Conservation (phyloP, 2,113 vertebrate genomes). For the Pungitius pungitius region DNA sequence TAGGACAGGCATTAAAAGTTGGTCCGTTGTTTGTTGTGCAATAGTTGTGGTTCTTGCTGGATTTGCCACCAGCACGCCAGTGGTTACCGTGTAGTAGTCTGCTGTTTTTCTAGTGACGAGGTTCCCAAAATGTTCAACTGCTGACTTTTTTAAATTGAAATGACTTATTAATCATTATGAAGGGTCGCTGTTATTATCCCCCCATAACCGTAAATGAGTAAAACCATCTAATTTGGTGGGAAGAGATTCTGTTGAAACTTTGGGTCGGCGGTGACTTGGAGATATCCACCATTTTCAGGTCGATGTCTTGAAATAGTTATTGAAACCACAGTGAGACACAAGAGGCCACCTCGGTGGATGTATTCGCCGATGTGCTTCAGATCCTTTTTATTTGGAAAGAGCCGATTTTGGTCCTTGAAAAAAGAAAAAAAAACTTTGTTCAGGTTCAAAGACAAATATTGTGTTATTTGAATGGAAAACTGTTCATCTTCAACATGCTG, state of each 20-base stretch:
- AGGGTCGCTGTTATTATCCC: too few relatives aligned
- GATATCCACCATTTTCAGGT: background rate
- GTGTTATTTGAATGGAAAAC: background rate
- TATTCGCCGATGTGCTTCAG: background rate
- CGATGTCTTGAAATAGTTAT: background rate
- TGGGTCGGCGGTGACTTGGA: background rate
- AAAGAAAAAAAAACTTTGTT: too few relatives aligned
- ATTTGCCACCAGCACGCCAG: background rate
- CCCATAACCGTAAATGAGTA: background rate
- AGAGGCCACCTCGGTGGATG: background rate
- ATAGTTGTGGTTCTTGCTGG: background rate
- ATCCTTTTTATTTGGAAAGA: background rate
- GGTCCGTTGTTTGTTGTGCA: too few relatives aligned
- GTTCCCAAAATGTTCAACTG: background rate
- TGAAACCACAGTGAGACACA: too few relatives aligned
- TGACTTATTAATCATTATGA: too few relatives aligned
- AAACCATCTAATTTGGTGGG: too few relatives aligned
- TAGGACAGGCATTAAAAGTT: too few relatives aligned
- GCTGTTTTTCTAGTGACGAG: background rate
- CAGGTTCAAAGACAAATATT: background rate
- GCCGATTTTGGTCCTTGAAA: background rate
- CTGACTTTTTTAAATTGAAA: too few relatives aligned
- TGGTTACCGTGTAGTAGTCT: background rate
- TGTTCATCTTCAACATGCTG: background rate
- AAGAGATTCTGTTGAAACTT: background rate